Evolutionary conservation across 1,140 invertebrate species (phyloP).

Genomic region (Drosophila pachea): DNA sequence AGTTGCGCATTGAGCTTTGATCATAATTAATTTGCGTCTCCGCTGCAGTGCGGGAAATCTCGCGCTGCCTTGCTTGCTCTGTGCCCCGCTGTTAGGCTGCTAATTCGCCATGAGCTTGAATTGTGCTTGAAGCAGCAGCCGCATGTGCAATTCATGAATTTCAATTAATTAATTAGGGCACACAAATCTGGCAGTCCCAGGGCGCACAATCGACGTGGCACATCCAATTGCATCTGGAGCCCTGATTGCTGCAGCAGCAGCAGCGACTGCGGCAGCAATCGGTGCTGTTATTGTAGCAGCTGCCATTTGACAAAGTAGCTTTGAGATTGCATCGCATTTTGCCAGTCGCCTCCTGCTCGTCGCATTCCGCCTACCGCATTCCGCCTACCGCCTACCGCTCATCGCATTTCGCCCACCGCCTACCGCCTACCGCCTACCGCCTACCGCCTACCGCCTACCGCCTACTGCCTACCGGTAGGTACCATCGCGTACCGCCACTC

Average conservation of each 20-base stretch:
- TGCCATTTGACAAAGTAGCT: constrained; percentile 73
- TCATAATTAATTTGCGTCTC: constrained; percentile 71
- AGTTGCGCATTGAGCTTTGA: constrained; percentile 63
- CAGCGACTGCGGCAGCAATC: no score
- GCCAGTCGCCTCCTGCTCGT: constrained; percentile 20
- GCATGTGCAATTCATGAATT: constrained; percentile 76
- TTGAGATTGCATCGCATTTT: constrained; percentile 71
- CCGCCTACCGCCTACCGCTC: constrained; percentile 6
- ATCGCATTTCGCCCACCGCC: constrained; percentile 1
- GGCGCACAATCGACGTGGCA: constrained; percentile 54
- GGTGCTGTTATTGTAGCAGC: constrained; percentile 49
- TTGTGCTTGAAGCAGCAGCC: constrained; percentile 62
- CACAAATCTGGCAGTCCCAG: constrained; percentile 57
- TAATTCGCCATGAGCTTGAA: constrained; percentile 7
- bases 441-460: constrained; percentile 1
- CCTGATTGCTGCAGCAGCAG: constrained; percentile 31
- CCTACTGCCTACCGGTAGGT: no score
- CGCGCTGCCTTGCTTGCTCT: no score
- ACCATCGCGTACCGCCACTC: background rate
- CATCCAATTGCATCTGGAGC: constrained; percentile 61
- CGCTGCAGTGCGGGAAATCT: constrained; percentile 38
- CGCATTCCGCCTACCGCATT: constrained; percentile 3
- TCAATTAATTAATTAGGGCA: constrained; percentile 75
- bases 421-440: no score
- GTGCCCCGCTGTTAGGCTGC: no score